Percentiles rank a stretch among this genome's conserved stretches.
These are phyloP conservation scores for Oreonectes daqikongensis DNA, from an alignment of 2,797 vertebrate genomes.

Conservation along the genomic window DNA sequence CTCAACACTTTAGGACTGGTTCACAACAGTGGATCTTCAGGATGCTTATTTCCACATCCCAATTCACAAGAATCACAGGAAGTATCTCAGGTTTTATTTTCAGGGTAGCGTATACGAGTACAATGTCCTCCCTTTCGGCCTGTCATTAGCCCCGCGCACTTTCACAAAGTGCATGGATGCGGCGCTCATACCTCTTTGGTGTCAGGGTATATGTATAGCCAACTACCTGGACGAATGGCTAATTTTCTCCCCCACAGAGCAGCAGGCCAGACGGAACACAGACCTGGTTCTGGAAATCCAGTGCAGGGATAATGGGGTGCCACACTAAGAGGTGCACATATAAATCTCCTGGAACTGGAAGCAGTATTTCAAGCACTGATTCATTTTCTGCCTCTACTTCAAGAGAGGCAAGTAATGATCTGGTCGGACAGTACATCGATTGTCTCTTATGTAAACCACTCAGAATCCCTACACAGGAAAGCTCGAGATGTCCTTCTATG, in stretches of 20 bases:
- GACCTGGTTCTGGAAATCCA: too few species aligned
- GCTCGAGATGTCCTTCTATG: too few species aligned
- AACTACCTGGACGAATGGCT: neutral
- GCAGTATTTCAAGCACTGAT: too few species aligned
- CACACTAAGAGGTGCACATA: too few species aligned
- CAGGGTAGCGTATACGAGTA: neutral
- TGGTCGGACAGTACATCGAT: too few species aligned
- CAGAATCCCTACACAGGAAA: too few species aligned
- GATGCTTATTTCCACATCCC: neutral
- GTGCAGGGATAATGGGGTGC: too few species aligned
- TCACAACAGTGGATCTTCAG: neutral
- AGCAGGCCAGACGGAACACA: neutral
- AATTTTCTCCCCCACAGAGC: neutral
- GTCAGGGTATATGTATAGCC: neutral
- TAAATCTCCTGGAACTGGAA: too few species aligned
- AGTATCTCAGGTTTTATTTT: neutral
- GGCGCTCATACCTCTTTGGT: neutral
- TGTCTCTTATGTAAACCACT: too few species aligned
- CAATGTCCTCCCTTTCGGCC: neutral
- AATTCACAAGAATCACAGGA: neutral
- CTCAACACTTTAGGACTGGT: neutral
- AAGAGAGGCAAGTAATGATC: too few species aligned
- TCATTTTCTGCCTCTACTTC: too few species aligned
- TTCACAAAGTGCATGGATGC: neutral
- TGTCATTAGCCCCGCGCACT: neutral